phyloP scores from a whole-genome alignment of 1,140 invertebrate genomes.

The Neotoxoptera formosana region DNA sequence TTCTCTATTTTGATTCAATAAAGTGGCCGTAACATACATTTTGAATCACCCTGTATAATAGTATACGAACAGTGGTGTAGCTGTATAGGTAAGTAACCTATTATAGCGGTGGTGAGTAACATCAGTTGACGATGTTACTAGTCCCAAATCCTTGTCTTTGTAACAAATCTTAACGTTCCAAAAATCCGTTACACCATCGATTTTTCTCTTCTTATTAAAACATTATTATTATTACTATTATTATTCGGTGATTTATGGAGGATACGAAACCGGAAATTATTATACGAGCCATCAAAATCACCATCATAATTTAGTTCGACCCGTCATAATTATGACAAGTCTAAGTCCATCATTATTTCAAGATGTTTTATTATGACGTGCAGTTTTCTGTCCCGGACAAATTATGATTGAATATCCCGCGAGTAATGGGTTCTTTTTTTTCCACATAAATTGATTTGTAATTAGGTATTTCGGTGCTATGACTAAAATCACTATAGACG shows the following conservation, averaged over 20 bases:
- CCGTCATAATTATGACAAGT: neutral
- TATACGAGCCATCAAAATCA: conserved; percentile 2
- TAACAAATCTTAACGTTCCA: neutral
- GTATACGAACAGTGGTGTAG: neutral
- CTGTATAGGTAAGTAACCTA: neutral
- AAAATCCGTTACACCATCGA: neutral
- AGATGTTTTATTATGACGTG: neutral
- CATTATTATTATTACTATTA: neutral
- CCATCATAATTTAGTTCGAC: conserved; percentile 7
- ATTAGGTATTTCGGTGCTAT: neutral
- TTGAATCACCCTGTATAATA: neutral
- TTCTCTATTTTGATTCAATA: too few species aligned
- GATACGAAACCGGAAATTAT: neutral
- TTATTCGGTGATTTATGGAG: neutral
- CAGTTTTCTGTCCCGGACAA: neutral
- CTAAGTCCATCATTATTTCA: neutral
- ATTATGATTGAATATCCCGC: neutral
- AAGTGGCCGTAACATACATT: too few species aligned
- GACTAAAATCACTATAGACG: neutral
- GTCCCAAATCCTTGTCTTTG: neutral
- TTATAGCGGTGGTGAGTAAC: neutral
- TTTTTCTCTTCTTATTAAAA: neutral
- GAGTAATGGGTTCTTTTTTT: neutral
- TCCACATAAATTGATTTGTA: neutral
- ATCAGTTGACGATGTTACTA: neutral